Conservation (phyloP, 2,888 invertebrate species). For the Melanostoma scalare region DNA sequence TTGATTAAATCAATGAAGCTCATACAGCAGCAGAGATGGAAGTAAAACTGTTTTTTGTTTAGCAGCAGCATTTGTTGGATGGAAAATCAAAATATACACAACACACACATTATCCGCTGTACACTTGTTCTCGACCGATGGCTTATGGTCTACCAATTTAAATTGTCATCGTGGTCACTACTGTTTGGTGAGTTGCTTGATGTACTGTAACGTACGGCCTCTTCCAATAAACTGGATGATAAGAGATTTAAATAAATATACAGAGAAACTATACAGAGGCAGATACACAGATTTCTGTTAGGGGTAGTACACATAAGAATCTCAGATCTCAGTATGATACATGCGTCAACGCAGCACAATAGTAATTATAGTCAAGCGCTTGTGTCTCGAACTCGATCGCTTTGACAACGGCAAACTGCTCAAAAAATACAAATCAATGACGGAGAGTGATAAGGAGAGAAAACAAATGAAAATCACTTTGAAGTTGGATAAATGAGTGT, state of each 20-base stretch:
- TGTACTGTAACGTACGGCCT: not conserved
- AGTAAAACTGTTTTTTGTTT: constrained; percentile 15
- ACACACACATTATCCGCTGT: constrained; percentile 36
- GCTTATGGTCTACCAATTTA: constrained; percentile 11
- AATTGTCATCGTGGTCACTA: constrained; percentile 37
- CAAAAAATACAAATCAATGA: constrained; percentile 25
- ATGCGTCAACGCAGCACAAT: constrained; percentile 47
- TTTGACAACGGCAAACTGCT: constrained; percentile 5
- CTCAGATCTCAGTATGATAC: not conserved
- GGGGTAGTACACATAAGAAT: not conserved
- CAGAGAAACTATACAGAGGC: constrained; percentile 7
- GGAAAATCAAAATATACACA: constrained; percentile 14
- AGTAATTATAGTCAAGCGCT: constrained; percentile 22
- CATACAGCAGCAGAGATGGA: constrained; percentile 26
- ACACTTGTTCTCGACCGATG: constrained; percentile 30
- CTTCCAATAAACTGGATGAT: constrained; percentile 56
- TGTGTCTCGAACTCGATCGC: constrained; percentile 49
- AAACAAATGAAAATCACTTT: constrained; percentile 22
- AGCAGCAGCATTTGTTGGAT: constrained; percentile 40
- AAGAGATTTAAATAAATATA: constrained; percentile 55
- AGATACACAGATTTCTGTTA: constrained; percentile 6
- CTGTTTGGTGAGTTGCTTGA: constrained; percentile 6
- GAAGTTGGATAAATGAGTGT: not conserved
- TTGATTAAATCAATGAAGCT: constrained; percentile 64
- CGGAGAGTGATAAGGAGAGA: constrained; percentile 40